These are phyloP conservation scores for Paedocypris sp. DNA, from an alignment of 2,113 vertebrate species.

Conservation along the genomic window DNA sequence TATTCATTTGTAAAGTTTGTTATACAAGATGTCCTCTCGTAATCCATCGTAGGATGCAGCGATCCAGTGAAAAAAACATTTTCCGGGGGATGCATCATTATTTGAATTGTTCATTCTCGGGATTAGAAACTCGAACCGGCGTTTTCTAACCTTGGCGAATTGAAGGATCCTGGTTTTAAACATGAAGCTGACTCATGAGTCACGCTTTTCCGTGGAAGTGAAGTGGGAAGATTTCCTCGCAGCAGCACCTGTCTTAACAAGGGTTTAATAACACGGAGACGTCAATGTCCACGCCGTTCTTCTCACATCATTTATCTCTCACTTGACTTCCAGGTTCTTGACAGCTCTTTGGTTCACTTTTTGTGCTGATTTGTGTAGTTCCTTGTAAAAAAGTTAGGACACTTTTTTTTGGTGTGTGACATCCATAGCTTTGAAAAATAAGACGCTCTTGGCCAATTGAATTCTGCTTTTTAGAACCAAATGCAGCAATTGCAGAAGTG, in stretches of 20 bases:
- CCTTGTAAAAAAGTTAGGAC: neutral
- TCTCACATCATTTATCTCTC: neutral
- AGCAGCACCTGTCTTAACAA: neutral
- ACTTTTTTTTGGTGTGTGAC: too few relatives aligned
- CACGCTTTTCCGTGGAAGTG: neutral
- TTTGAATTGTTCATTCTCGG: too few relatives aligned
- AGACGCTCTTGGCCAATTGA: too few relatives aligned
- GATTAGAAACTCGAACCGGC: neutral
- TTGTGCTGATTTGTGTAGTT: neutral
- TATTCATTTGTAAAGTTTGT: too few relatives aligned
- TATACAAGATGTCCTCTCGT: too few relatives aligned
- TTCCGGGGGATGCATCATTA: too few relatives aligned
- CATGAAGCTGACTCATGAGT: neutral
- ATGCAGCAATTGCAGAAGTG: too few relatives aligned
- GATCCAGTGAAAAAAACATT: too few relatives aligned
- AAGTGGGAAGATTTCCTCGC: neutral
- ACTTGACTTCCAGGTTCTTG: neutral
- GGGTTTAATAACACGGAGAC: neutral
- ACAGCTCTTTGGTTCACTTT: neutral
- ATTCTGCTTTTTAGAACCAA: too few relatives aligned
- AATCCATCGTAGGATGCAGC: too few relatives aligned
- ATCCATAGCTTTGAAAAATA: too few relatives aligned
- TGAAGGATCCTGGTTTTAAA: neutral
- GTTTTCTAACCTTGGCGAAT: neutral
- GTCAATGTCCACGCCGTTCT: conserved; percentile 11